Evolutionary conservation across 2,113 vertebrate species (phyloP), one percentile per base, ranked within the genome.

Genomic region (Labeo rohita): DNA sequence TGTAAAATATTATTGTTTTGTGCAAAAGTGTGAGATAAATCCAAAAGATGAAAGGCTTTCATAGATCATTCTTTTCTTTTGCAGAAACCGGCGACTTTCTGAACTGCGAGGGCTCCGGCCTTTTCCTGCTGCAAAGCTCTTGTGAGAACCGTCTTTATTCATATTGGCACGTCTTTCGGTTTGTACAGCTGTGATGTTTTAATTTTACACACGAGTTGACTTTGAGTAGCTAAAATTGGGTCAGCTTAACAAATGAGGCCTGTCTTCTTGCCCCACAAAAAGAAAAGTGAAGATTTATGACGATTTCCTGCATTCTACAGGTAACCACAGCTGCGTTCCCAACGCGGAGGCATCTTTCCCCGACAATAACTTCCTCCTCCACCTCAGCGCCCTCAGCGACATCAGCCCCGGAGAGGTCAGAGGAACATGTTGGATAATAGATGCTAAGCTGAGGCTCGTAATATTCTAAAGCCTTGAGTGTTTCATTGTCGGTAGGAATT

Each of bases 321-420:
- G 98, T 94, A 99, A 99, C 92, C 98, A 99, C 94, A 99, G 97
- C 94, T 99, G 98, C 92, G 94, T 97, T 70, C 97, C 98, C 88
- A 99, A 99, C 0, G 96, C 98, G 0, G 98, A 99, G 93, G 97
- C 96, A 0, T 98, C 97, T 23, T 99, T 99, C 92, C 98, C 98
- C 0, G 96, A 98, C 87, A 99, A 97, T 94, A 99, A 98, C 89
- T 98, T 97, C 91, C 94, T 97, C 84, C 96, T 99, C 85, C 97
- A 99, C 88, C 95, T 99, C 89, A 95, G 92, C 0, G 97, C 98
- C 80, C 93, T 99, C 80, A 93, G 94, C 90, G 97, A 98, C 92
- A 98, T 99, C 79, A 89, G 91, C 88, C 94, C 95, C 54, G 98
- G 97, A 92, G 97, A 99, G 98, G 98, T 99, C 93, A 96, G 96